Percentiles rank a stretch among this genome's conserved stretches.
phyloP scores from a whole-genome alignment of 2,113 vertebrate species.

The Dasyurus viverrinus region DNA sequence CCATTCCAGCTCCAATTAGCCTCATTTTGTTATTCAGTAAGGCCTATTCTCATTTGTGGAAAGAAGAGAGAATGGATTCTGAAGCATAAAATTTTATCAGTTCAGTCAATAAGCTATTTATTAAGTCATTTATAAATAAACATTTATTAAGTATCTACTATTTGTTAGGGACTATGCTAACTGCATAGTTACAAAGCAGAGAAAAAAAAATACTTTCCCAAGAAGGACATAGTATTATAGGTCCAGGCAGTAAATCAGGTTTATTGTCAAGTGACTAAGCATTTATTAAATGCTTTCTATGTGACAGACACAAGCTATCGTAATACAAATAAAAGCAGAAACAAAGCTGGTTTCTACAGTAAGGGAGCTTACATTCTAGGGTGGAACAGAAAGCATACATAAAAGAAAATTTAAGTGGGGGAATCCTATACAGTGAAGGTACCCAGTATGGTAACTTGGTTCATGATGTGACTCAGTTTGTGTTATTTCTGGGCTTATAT shows the following conservation, averaged over 20 bases:
- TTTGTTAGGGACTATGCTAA: background rate
- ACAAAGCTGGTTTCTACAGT: background rate
- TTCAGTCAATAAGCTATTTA: conserved; percentile 38
- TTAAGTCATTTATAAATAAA: background rate
- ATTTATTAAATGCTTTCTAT: background rate
- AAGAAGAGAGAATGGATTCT: conserved; percentile 29
- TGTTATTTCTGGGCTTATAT: background rate
- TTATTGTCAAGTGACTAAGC: background rate
- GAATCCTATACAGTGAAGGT: background rate
- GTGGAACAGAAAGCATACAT: background rate
- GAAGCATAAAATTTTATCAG: conserved; percentile 50
- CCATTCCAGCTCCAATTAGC: conserved; percentile 67
- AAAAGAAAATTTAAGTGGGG: background rate
- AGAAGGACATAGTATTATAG: background rate
- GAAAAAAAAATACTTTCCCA: background rate
- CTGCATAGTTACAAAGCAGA: no score
- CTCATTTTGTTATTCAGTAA: conserved; percentile 53
- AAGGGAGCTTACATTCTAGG: background rate
- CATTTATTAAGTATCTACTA: background rate
- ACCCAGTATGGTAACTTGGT: background rate
- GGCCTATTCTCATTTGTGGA: conserved; percentile 68
- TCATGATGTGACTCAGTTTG: background rate
- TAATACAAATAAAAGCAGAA: background rate
- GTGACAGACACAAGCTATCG: background rate
- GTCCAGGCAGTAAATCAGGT: background rate